Base-by-base conservation (phyloP, 2,888 invertebrate genomes). In the Aethes cnicana region DNA sequence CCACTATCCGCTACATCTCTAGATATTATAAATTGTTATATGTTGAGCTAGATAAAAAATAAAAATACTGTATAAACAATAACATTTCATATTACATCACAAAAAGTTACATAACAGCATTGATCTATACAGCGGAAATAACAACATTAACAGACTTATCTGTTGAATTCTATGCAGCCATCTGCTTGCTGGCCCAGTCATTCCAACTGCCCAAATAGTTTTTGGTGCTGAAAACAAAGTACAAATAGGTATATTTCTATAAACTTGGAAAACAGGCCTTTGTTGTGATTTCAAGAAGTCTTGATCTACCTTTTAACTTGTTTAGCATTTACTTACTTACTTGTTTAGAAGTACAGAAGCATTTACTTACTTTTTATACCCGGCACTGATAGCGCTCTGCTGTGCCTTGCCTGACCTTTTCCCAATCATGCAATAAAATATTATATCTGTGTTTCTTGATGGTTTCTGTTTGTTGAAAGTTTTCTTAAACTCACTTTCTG, bases 351-450 rank as follows among this genome's bases (percentile, higher is more conserved):
- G n/a, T n/a, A n/a, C n/a, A n/a, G n/a, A n/a, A n/a, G n/a, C n/a
- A n/a, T n/a, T n/a, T 55, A 69, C 85, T 79, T 81, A 93, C 94
- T 92, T 92, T 65, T 84, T 84, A 70, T 82, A 94, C 68, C 94
- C 94, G 47, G 91, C 63, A 61, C 88, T 84, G 17, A 82, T 62
- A 30, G 92, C 91, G 61, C 87, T 87, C 64, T 91, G 86, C 61
- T 93, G 91, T 2, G 94, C 94, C 66, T 81, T 90, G 5, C 83
- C 88, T 58, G 94, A 93, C 66, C 95, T 89, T 64, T 81, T 92
- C 6, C 95, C 95, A 54, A 92, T 90, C 76, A 91, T 92, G 68
- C 95, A 95, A 42, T 92, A 93, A 60, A 95, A 92, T 60, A 95
- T 93, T 1, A 95, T 81, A 62, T 92, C 91, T 2, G 91, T 88